Percentiles rank a stretch among this genome's conserved stretches.
phyloP scores from a whole-genome alignment of 2,888 invertebrate genomes.

The Helobdella robusta region DNA sequence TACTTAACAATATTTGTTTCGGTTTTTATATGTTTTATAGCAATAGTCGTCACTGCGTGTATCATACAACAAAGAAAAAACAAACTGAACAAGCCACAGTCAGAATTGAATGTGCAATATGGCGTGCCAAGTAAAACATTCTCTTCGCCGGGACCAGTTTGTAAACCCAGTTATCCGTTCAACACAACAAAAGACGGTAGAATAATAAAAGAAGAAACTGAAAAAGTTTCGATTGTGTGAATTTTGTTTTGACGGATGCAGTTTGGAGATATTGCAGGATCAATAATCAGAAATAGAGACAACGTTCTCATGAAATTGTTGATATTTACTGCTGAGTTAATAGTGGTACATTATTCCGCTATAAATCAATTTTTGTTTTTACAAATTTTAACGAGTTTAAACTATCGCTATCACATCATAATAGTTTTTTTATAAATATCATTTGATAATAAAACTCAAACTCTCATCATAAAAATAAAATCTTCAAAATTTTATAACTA shows the following conservation, averaged over 20 bases:
- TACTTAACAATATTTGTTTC: too few relatives aligned
- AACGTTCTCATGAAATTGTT: neutral
- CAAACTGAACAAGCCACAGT: constrained; percentile 17
- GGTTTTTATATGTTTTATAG: constrained; percentile 33
- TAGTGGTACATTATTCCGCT: too few relatives aligned
- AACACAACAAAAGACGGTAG: neutral
- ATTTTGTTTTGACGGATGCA: neutral
- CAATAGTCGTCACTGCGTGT: constrained; percentile 34
- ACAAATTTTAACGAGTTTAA: too few relatives aligned
- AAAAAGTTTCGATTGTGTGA: constrained; percentile 37
- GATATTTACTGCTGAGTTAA: neutral
- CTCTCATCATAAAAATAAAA: neutral
- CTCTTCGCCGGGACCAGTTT: neutral
- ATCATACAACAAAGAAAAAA: constrained; percentile 32
- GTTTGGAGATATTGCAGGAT: too few relatives aligned
- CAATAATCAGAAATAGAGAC: too few relatives aligned
- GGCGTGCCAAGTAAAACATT: constrained; percentile 14
- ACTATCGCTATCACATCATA: too few relatives aligned
- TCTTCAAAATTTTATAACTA: too few relatives aligned
- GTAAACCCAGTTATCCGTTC: constrained; percentile 9
- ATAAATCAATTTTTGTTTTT: too few relatives aligned
- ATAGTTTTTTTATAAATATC: too few relatives aligned
- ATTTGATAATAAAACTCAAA: neutral
- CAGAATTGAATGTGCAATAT: constrained; percentile 34
- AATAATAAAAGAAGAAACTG: constrained; percentile 34